Percentiles rank a stretch among this genome's conserved stretches.
These are phyloP conservation scores for Neosalanx taihuensis DNA, from an alignment of 2,797 vertebrate genomes.

Conservation along the genomic window DNA sequence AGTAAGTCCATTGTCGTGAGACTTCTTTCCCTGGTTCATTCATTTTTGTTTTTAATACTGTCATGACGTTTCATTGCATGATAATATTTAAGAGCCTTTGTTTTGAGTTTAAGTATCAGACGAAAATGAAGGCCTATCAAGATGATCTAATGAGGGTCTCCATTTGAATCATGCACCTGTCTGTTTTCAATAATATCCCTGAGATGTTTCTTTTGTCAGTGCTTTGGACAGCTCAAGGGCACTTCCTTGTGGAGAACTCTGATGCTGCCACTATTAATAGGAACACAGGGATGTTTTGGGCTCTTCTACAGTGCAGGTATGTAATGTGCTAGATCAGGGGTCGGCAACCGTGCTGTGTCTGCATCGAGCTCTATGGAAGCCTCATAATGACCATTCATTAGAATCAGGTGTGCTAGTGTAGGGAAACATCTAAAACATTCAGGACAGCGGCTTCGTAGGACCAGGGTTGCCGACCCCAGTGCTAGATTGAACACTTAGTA, in stretches of 20 bases:
- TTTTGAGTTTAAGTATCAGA: not conserved
- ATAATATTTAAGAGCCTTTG: not conserved
- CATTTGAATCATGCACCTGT: not conserved
- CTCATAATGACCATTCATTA: too few relatives aligned
- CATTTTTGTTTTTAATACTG: not conserved
- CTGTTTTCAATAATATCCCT: not conserved
- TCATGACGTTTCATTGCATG: not conserved
- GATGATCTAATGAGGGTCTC: not conserved
- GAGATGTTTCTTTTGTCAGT: constrained; percentile 45
- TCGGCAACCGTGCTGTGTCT: too few relatives aligned
- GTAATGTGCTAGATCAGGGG: not conserved
- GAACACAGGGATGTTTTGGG: constrained; percentile 82
- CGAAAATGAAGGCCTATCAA: not conserved
- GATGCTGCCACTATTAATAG: constrained; percentile 78
- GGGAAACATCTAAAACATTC: too few relatives aligned
- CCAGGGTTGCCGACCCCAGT: too few relatives aligned
- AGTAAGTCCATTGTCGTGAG: constrained; percentile 63
- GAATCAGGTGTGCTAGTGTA: too few relatives aligned
- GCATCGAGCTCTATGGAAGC: too few relatives aligned
- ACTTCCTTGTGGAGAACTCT: constrained; percentile 78
- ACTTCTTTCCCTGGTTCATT: not conserved
- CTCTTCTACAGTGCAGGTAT: constrained; percentile 81
- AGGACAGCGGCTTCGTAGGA: too few relatives aligned
- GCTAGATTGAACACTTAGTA: not conserved
- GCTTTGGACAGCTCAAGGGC: constrained; percentile 82